These are phyloP conservation scores for Euzophera pinguis DNA, from an alignment of 2,888 invertebrate genomes.

Conservation along the genomic window DNA sequence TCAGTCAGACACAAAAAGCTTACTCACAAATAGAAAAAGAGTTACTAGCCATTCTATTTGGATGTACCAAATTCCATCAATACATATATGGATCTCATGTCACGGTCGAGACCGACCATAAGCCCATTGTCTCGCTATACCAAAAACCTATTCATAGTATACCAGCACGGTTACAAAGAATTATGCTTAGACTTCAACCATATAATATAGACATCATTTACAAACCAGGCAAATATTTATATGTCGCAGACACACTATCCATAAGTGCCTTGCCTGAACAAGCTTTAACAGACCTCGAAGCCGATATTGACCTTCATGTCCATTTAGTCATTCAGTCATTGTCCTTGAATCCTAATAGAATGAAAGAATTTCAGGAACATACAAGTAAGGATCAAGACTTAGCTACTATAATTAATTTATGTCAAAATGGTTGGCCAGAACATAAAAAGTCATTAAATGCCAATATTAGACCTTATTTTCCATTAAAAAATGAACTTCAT, in stretches of 20 bases:
- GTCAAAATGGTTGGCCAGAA: constrained; percentile 15
- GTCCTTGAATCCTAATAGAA: neutral
- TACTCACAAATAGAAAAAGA: constrained; percentile 26
- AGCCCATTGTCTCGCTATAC: constrained; percentile 14
- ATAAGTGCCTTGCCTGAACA: neutral
- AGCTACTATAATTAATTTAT: constrained; percentile 7
- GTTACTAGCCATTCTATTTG: constrained; percentile 19
- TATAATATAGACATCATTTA: constrained; percentile 17
- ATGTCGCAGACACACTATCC: neutral
- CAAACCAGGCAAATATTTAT: constrained; percentile 16
- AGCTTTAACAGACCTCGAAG: constrained; percentile 9
- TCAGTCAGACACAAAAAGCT: constrained; percentile 1
- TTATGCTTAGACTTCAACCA: constrained; percentile 18
- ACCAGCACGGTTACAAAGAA: constrained; percentile 18
- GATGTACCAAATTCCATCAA: constrained; percentile 21
- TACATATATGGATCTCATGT: constrained; percentile 21
- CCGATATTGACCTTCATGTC: constrained; percentile 14
- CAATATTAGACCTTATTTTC: constrained; percentile 13
- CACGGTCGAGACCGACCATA: constrained; percentile 23
- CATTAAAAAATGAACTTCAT: constrained; percentile 14
- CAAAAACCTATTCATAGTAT: constrained; percentile 16
- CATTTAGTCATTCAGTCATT: constrained; percentile 7
- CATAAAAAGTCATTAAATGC: constrained; percentile 6
- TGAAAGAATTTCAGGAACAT: neutral
- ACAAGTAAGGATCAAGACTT: constrained; percentile 8